Evolutionary conservation across 2,113 vertebrate genomes (phyloP).

Genomic region (Corythaixoides concolor): DNA sequence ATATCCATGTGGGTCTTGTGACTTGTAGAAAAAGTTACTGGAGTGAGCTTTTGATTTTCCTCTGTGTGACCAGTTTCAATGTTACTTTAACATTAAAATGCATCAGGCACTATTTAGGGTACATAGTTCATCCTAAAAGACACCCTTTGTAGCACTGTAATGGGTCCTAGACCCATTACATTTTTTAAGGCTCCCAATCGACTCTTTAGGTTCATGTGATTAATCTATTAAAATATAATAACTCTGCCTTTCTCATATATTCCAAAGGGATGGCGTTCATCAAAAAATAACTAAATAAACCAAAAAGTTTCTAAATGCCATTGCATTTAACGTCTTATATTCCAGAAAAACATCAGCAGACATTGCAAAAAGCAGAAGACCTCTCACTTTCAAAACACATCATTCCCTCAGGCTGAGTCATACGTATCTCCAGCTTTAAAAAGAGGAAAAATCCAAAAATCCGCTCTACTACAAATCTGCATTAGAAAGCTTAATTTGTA

Average conservation of each 20-base stretch:
- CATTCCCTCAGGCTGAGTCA: neutral
- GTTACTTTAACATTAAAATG: neutral
- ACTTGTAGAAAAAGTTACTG: conserved; percentile 15
- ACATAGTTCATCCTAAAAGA: neutral
- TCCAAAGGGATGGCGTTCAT: neutral
- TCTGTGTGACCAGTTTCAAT: neutral
- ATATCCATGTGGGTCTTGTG: neutral
- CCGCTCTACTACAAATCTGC: neutral
- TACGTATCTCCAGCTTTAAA: neutral
- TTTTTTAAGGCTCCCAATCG: neutral
- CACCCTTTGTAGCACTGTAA: neutral
- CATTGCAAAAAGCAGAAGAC: conserved; percentile 9
- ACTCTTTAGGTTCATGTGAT: neutral
- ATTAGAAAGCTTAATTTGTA: conserved; percentile 34
- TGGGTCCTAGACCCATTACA: neutral
- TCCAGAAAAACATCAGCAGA: neutral
- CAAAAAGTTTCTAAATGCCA: neutral
- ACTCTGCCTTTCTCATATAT: neutral
- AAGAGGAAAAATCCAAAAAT: neutral
- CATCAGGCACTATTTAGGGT: neutral
- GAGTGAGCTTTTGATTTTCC: neutral
- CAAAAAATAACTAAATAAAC: neutral
- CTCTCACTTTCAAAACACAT: conserved; percentile 39
- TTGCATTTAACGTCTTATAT: neutral
- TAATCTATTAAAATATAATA: neutral